Evolutionary conservation across 2,113 vertebrate genomes (phyloP), one percentile per base, ranked within the genome.

Genomic region (Desmodus rotundus): DNA sequence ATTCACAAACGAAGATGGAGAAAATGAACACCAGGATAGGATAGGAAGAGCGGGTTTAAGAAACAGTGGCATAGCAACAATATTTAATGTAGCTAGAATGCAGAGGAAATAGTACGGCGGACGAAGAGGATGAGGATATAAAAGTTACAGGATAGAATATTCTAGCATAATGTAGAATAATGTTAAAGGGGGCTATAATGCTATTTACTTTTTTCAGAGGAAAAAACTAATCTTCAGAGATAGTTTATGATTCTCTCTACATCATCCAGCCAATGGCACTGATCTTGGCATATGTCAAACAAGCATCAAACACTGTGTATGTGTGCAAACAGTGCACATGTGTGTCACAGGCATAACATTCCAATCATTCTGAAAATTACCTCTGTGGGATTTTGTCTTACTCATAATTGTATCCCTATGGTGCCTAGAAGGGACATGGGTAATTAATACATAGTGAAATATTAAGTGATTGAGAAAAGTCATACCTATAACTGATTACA

Each of bases 401-500:
- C 14, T 91, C 50, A 63, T 80, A 41, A 41, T 89, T 67, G 43
- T 41, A 70, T 58, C 17, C 15, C 8, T 70, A 1, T 52, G 17
- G 28, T 74, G 8, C 19, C 33, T 36, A 58, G 50, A 58, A 76
- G 33, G 33, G 31, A 45, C 43, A 7, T 36, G 7, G 36, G 26
- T 82, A 72, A 82, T 89, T 28, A 78, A 8, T 80, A 65, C 2
- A 16, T 68, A 73, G 41, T 77, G 58, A 63, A 56, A 85, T 61
- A 52, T 7, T 77, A 52, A 89, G 52, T 78, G 70, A 63, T 76
- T 43, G 38, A 84, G 26, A 76, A 77, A 84, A 89, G 33, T 65
- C 47, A 72, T 56, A 67, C 41, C 28, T 7, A 1, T 97, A 97
- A 94, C 16, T 96, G 78, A 78, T 87, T 50, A 84, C 56, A 86